Evolutionary conservation across 1,140 invertebrate species (phyloP).

Genomic region (Drosophila sturtevanti): DNA sequence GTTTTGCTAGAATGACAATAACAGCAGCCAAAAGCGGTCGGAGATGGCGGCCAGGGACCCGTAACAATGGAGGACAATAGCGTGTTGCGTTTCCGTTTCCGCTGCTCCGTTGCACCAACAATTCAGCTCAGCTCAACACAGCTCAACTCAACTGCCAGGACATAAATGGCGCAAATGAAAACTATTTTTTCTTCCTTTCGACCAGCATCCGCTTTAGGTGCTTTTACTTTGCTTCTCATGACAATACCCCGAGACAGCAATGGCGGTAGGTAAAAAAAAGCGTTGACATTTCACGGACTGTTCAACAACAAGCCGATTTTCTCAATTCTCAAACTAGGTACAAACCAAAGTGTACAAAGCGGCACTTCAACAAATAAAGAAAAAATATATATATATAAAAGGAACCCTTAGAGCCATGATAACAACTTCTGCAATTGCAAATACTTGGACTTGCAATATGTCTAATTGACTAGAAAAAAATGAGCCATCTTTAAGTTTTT

Average conservation of each 20-base stretch:
- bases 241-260: slow-evolving; percentile 38
- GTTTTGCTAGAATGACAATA: slow-evolving; percentile 60
- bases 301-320: slow-evolving; percentile 50
- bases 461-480: background rate
- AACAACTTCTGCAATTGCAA: background rate
- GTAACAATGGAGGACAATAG: slow-evolving; percentile 54
- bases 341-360: slow-evolving; percentile 40
- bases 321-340: slow-evolving; percentile 36
- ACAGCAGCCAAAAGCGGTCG: slow-evolving; percentile 47
- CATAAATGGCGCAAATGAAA: slow-evolving; percentile 61
- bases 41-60: slow-evolving; percentile 40
- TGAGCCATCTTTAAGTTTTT: background rate
- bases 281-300: slow-evolving; percentile 56
- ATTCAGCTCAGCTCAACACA: slow-evolving; percentile 2
- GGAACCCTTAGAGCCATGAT: background rate
- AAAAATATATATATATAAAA: too few species aligned
- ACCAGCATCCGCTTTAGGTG: slow-evolving; percentile 33
- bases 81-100: slow-evolving; percentile 73
- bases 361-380: too few species aligned
- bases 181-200: slow-evolving; percentile 43
- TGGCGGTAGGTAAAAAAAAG: background rate
- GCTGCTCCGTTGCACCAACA: slow-evolving; percentile 27
- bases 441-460: background rate
- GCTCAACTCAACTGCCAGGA: slow-evolving; percentile 19
- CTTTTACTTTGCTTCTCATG: slow-evolving; percentile 37